A percentile compares a stretch with the other conserved stretches of the same genome.
These are phyloP conservation scores for Parauchenoglanis punctatus DNA, from an alignment of 2,797 vertebrate species.

Conservation along the genomic window DNA sequence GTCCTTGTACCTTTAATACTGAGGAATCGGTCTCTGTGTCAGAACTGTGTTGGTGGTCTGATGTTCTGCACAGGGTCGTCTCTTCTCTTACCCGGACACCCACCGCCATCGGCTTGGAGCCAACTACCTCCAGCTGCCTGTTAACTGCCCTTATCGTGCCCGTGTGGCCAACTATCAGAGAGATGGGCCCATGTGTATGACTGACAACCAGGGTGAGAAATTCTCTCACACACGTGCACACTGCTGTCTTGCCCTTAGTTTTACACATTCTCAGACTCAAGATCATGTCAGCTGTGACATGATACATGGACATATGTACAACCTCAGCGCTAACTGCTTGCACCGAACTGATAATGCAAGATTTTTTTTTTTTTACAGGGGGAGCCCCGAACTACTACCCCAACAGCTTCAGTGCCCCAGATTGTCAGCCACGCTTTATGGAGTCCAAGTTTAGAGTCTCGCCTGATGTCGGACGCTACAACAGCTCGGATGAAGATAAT, in stretches of 20 bases:
- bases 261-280: neutral
- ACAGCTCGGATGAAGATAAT: constrained; percentile 85
- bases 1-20: neutral
- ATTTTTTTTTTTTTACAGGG: constrained; percentile 68
- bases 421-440: constrained; percentile 67
- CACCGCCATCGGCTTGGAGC: constrained; percentile 92
- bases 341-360: neutral
- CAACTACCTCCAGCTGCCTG: constrained; percentile 93
- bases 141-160: constrained; percentile 90
- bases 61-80: constrained; percentile 79
- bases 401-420: constrained; percentile 91
- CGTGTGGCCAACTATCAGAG: constrained; percentile 92
- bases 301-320: too few species aligned
- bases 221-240: neutral
- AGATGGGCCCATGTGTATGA: constrained; percentile 91
- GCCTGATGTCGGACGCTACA: constrained; percentile 83
- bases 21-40: neutral
- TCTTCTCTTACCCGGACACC: constrained; percentile 93
- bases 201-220: constrained; percentile 87
- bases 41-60: neutral
- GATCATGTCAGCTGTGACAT: too few species aligned
- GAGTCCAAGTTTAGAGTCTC: constrained; percentile 72
- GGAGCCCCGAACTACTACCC: constrained; percentile 95
- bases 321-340: too few species aligned
- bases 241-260: neutral